Base-by-base conservation (phyloP, 2,888 invertebrate genomes). In the Drosophila kokeensis region DNA sequence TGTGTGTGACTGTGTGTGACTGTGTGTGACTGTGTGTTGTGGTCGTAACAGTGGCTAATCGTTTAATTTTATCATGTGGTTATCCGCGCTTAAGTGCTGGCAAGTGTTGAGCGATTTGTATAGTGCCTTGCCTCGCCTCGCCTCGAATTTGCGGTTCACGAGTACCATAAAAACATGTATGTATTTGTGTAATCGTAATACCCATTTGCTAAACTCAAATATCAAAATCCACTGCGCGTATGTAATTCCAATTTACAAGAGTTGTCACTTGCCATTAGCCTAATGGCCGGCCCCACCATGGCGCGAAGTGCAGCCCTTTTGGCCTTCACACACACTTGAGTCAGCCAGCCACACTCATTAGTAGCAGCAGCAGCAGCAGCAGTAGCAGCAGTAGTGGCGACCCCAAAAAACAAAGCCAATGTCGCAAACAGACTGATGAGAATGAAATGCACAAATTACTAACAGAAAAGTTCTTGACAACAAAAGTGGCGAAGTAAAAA, bases 51-150 rank as follows among this genome's bases (percentile, higher is more conserved):
- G 68, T 76, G 73, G 90, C 78, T 87, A 87, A 87, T 89, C 88
- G 85, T 85, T 76, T 84, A 87, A 82, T 87, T 87, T 89, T 87
- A 89, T 87, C 86, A 82, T 87, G 87, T 85, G 87, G 89, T 85
- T 87, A 87, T 82, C 69, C 76, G 71, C 82, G 84, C 74, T 85
- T 85, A 89, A 85, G 89, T 89, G 89, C 84, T 82, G 58, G 69
- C 62, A 87, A 85, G 85, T 85, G 85, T 71, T 81, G 89, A 85
- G 58, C 82, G 89, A 85, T 85, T 85, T 85, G 85, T 85, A 42
- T 76, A 63, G 48, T 54, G 55, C 49, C 38, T 45, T 57, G 38
- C 38, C n/a, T 27, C 29, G 61, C 52, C 67, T 59, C 48, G 73
- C 21, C 45, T 24, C 15, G 45, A 24, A 50, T 60, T 42, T 72